Evolutionary conservation across 1,140 invertebrate genomes (phyloP).

Genomic region (Cotesia glomerata): DNA sequence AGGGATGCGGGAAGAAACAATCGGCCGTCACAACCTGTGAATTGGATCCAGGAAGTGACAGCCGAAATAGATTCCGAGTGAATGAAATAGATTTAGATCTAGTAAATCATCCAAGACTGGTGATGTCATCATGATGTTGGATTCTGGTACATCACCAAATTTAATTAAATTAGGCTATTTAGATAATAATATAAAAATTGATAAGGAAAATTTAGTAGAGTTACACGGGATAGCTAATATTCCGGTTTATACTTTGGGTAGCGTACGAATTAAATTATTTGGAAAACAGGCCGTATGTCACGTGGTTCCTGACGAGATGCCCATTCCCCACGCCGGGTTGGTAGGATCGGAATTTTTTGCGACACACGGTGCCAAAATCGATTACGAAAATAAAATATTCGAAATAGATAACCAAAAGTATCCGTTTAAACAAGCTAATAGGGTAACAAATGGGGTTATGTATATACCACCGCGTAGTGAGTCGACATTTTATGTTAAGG

Average conservation of each 20-base stretch:
- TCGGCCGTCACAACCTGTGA: no score
- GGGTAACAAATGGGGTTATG: neutral
- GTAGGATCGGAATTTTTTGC: constrained; percentile 10
- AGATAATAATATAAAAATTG: no score
- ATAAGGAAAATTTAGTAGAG: no score
- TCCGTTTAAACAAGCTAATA: constrained; percentile 1
- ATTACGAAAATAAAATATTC: neutral
- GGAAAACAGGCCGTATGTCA: constrained; percentile 7
- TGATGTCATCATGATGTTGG: no score
- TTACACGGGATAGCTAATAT: no score
- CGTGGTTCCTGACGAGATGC: neutral
- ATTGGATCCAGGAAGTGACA: no score
- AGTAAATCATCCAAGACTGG: no score
- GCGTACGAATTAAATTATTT: constrained; percentile 12
- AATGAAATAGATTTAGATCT: no score
- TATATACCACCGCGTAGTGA: constrained; percentile 11
- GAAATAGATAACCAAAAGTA: constrained; percentile 9
- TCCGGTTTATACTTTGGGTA: neutral
- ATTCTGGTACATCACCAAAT: no score
- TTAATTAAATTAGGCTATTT: no score
- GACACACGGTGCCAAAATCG: neutral
- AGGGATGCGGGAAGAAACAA: no score
- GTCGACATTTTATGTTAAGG: constrained; percentile 5
- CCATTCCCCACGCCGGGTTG: constrained; percentile 16
- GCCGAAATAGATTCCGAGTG: no score